A percentile compares a stretch with the other conserved stretches of the same genome.
Evolutionary conservation across 2,797 vertebrate genomes (phyloP).

Genomic region (Enteromius mattozi): DNA sequence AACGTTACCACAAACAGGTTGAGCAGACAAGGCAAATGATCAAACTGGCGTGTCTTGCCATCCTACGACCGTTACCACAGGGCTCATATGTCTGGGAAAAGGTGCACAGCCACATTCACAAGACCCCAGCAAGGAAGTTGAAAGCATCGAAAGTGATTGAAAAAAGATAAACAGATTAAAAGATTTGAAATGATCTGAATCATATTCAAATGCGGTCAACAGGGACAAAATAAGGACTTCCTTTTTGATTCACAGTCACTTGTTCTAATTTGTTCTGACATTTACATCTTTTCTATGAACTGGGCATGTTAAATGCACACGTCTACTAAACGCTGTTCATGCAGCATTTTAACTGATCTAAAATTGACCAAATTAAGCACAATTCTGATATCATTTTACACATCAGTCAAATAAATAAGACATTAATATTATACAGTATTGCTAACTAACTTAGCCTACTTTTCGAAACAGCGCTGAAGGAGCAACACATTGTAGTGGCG

Average conservation of each 20-base stretch:
- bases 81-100: conserved; percentile 65
- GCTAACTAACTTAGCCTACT: background rate
- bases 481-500: background rate
- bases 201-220: background rate
- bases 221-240: background rate
- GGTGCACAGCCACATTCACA: conserved; percentile 60
- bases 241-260: background rate
- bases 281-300: background rate
- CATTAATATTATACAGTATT: background rate
- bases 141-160: conserved; percentile 38
- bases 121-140: conserved; percentile 49
- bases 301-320: background rate
- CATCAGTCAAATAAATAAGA: background rate
- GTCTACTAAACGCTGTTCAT: background rate
- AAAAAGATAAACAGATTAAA: conserved; percentile 18
- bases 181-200: background rate
- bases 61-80: conserved; percentile 51
- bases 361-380: background rate
- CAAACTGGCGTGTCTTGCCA: conserved; percentile 18
- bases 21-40: conserved; percentile 26
- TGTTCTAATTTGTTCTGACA: background rate
- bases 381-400: background rate
- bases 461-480: background rate
- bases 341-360: background rate
- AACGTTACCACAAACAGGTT: conserved; percentile 51